These are phyloP conservation scores for Phylloscopus whistleri DNA, from an alignment of 2,113 vertebrate genomes.

Conservation along the genomic window DNA sequence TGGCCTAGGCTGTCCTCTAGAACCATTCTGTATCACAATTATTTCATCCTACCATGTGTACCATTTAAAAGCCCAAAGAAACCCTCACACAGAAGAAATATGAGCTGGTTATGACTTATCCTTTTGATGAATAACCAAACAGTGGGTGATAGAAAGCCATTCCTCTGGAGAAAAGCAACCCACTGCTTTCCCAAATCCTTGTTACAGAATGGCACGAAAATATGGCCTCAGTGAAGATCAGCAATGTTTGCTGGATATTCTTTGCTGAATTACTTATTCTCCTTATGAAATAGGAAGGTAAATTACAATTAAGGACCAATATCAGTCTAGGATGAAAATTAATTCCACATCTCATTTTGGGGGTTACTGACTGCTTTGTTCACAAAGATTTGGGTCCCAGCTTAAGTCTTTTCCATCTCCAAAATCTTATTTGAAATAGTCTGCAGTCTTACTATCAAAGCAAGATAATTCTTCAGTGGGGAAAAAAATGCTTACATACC, in stretches of 20 bases:
- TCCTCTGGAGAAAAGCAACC: neutral
- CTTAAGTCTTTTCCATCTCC: neutral
- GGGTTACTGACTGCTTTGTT: neutral
- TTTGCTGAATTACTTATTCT: neutral
- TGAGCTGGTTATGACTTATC: neutral
- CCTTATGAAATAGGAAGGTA: neutral
- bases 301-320: neutral
- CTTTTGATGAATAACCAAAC: neutral
- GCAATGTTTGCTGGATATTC: neutral
- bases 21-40: neutral
- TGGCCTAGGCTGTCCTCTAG: neutral
- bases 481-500: neutral
- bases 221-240: neutral
- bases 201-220: neutral
- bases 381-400: neutral
- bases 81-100: neutral
- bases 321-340: neutral
- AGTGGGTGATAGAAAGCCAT: neutral
- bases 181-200: neutral
- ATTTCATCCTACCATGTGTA: neutral
- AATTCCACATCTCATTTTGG: neutral
- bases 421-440: neutral
- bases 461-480: neutral
- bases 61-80: neutral
- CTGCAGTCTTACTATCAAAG: neutral